A percentile compares a stretch with the other conserved stretches of the same genome.
Evolutionary conservation across 2,797 vertebrate genomes (phyloP).

Genomic region (Sphenodon punctatus): DNA sequence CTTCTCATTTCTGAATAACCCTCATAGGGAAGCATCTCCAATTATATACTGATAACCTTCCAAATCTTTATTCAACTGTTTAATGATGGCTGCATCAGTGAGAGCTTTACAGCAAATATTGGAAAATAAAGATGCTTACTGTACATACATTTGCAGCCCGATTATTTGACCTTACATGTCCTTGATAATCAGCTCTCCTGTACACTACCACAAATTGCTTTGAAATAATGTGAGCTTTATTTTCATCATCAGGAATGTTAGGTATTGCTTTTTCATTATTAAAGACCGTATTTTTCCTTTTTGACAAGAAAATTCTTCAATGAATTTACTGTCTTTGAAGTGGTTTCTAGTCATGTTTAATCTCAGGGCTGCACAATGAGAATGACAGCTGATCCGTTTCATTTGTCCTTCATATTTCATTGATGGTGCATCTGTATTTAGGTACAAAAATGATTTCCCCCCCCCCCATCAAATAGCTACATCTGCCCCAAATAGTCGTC

Average conservation of each 20-base stretch:
- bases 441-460: neutral
- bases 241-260: neutral
- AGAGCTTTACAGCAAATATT: too few species aligned
- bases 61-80: too few species aligned
- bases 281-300: neutral
- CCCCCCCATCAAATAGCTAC: neutral
- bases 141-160: neutral
- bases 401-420: neutral
- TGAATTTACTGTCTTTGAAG: neutral
- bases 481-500: too few species aligned
- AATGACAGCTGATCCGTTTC: neutral
- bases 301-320: neutral
- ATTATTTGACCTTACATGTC: neutral
- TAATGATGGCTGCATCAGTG: too few species aligned
- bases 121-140: neutral
- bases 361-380: neutral
- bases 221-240: slow-evolving; percentile 27
- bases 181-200: neutral
- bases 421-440: neutral
- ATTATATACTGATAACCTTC: too few species aligned
- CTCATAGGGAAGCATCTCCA: too few species aligned
- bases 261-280: neutral
- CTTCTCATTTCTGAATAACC: too few species aligned
- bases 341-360: neutral
- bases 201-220: neutral